Evolutionary conservation across 2,888 invertebrate genomes (phyloP), one percentile per base, ranked within the genome.

Genomic region (Peribatodes rhomboidaria): DNA sequence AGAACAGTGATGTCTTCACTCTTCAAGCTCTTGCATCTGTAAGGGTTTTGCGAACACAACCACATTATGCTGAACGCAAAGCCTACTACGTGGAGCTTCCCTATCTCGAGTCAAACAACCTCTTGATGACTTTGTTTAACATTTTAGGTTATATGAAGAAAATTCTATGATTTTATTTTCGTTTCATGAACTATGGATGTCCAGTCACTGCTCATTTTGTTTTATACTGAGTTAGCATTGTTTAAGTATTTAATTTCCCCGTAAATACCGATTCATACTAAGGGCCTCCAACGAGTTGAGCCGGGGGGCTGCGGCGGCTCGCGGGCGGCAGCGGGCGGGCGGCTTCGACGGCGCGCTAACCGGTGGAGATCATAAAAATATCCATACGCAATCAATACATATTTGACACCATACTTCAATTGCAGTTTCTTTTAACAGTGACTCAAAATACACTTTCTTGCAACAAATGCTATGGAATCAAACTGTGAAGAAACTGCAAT

Each of bases 361-460:
- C 91, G 91, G 87, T 84, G 89, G 86, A 89, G 87, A 90, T 90
- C 93, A 93, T 91, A 93, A 87, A 92, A 92, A 94, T 93, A 92
- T 87, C 92, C 92, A 94, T 92, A 93, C 93, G 90, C 90, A 93
- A 92, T 92, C 89, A 93, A 90, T 92, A 92, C 89, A 93, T 90
- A 91, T 88, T 83, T 87, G 79, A 89, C 81, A 86, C 75, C 73
- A 85, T 82, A 65, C 81, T 92, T 91, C 92, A 84, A 87, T 92
- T 92, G 92, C 91, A 92, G 92, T 92, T 89, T 89, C 92, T 87
- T 88, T 41, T 82, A 70, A 58, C 72, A 79, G 74, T 77, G 71
- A 71, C 46, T 67, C 57, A 60, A 56, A 69, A 33, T 58, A 65
- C 55, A 14, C 18, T 62, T 62, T 62, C 55, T 54, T 41, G 69